phyloP scores from a whole-genome alignment of 2,113 vertebrate genomes.

The Elaphurus davidianus region DNA sequence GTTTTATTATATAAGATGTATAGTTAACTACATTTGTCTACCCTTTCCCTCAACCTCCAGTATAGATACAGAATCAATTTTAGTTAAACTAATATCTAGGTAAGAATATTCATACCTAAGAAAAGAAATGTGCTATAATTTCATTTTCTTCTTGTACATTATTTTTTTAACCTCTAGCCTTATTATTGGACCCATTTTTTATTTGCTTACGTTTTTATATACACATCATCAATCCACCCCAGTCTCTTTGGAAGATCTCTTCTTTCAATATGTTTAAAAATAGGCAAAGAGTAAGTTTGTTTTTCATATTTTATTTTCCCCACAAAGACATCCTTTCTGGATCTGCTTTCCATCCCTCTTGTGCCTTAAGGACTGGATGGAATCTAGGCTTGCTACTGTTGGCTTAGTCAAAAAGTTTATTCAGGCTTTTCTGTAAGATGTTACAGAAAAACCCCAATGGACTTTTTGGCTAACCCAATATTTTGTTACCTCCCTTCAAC shows the following conservation, averaged over 20 bases:
- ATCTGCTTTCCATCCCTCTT: accelerated
- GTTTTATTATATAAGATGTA: neutral
- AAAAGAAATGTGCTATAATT: neutral
- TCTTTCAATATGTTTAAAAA: neutral
- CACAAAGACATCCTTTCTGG: neutral
- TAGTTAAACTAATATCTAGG: neutral
- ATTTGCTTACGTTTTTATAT: neutral
- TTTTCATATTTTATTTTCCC: neutral
- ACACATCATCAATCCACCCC: neutral
- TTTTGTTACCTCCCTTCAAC: neutral
- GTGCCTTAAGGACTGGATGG: neutral
- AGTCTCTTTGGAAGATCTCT: neutral
- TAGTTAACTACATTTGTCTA: neutral
- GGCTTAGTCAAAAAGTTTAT: too few species aligned
- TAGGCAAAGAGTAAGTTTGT: neutral
- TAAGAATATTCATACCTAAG: neutral
- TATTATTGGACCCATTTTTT: neutral
- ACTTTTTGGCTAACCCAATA: too few species aligned
- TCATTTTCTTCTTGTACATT: neutral
- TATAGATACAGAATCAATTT: neutral
- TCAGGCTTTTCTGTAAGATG: too few species aligned
- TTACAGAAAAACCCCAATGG: too few species aligned
- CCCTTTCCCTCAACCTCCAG: neutral
- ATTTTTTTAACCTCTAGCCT: neutral
- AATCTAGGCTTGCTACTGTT: neutral